Evolutionary conservation across 2,888 invertebrate species (phyloP).

Genomic region (Drosophila formosana): DNA sequence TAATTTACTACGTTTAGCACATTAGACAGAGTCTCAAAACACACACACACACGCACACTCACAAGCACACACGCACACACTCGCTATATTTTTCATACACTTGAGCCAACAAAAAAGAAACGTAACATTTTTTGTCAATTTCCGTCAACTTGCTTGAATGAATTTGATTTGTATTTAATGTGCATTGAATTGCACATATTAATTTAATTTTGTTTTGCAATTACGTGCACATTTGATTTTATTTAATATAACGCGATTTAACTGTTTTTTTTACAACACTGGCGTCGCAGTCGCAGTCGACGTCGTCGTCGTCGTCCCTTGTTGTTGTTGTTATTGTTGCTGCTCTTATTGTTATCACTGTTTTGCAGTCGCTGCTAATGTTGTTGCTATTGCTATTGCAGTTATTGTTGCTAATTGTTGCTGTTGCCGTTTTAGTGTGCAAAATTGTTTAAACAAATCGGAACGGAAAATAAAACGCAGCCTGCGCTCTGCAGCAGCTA

Average conservation of each 20-base stretch:
- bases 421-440: neutral
- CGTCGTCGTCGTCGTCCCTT: constrained; percentile 10
- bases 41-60: constrained; percentile 6
- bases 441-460: constrained; percentile 69
- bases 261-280: constrained; percentile 5
- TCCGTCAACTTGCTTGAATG: constrained; percentile 6
- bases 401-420: constrained; percentile 11
- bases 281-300: constrained; percentile 7
- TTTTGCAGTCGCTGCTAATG: constrained; percentile 4
- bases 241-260: neutral
- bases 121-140: constrained; percentile 12
- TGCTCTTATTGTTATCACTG: constrained; percentile 6
- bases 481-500: constrained; percentile 62
- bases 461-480: constrained; percentile 58
- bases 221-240: neutral
- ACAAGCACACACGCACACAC: neutral
- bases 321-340: constrained; percentile 14
- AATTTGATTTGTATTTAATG: constrained; percentile 11
- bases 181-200: constrained; percentile 40
- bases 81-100: neutral
- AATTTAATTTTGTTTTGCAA: neutral
- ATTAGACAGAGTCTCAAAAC: constrained; percentile 7
- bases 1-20: constrained; percentile 48
- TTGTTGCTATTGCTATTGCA: constrained; percentile 12
- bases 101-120: constrained; percentile 12